Conservation (phyloP, 2,888 invertebrate species). For the Mimas tiliae region DNA sequence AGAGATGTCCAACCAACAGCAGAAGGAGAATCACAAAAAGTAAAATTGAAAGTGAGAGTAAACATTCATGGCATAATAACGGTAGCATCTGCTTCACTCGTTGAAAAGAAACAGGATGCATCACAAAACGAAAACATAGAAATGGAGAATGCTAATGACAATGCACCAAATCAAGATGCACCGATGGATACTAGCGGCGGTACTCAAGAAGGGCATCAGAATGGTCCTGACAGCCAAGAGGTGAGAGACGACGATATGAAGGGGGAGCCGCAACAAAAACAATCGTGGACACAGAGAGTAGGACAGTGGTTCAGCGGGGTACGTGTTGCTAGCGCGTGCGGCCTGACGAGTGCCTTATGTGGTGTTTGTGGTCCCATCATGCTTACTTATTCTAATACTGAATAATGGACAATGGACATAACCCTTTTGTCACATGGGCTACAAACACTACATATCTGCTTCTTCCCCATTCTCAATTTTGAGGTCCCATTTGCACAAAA, state of each 20-base stretch:
- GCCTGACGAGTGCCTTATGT: constrained; percentile 56
- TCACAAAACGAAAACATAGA: constrained; percentile 71
- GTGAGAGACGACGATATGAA: constrained; percentile 78
- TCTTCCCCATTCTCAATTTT: constrained; percentile 69
- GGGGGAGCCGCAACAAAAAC: constrained; percentile 79
- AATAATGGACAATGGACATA: neutral
- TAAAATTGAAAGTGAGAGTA: constrained; percentile 97
- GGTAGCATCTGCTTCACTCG: constrained; percentile 93
- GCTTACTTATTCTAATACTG: neutral
- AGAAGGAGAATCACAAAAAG: constrained; percentile 96
- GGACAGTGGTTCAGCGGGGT: constrained; percentile 89
- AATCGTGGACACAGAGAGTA: constrained; percentile 89
- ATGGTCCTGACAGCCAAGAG: constrained; percentile 78
- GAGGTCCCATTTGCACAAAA: constrained; percentile 83
- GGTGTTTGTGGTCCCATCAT: constrained; percentile 64
- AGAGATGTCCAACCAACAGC: constrained; percentile 93
- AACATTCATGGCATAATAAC: constrained; percentile 97
- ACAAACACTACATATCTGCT: constrained; percentile 69
- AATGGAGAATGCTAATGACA: constrained; percentile 76
- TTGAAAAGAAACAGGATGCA: constrained; percentile 88
- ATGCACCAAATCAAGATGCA: constrained; percentile 70
- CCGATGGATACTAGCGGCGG: constrained; percentile 82
- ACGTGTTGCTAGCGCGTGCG: constrained; percentile 85
- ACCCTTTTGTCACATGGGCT: constrained; percentile 51
- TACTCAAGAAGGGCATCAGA: constrained; percentile 70